Evolutionary conservation across 2,113 vertebrate genomes (phyloP).

Genomic region (Dolichallabes microphthalmus): DNA sequence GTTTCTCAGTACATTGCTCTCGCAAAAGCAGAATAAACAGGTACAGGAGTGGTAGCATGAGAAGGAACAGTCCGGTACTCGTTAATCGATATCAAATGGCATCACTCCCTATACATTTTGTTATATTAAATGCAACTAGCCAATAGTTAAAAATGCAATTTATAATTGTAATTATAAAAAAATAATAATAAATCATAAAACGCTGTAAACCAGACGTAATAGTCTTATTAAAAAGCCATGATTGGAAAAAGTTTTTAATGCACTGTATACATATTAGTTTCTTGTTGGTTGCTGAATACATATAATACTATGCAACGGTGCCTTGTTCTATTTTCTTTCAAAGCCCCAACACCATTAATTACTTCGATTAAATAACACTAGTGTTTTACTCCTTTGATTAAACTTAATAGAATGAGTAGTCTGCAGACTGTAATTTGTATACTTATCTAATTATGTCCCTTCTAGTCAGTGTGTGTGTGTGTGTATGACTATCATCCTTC

Average conservation of each 20-base stretch:
- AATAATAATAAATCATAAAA: too few relatives aligned
- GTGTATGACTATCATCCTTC: slow-evolving; percentile 19
- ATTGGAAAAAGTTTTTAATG: neutral
- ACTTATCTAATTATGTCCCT: slow-evolving; percentile 39
- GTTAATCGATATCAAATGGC: too few relatives aligned
- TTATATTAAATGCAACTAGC: too few relatives aligned
- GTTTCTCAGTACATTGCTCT: too few relatives aligned
- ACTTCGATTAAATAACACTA: slow-evolving; percentile 30
- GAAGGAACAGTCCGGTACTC: too few relatives aligned
- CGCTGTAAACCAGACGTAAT: neutral
- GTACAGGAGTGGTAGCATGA: too few relatives aligned
- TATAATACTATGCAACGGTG: neutral
- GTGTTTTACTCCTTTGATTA: slow-evolving; percentile 33
- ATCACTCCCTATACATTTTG: too few relatives aligned
- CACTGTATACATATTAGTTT: neutral
- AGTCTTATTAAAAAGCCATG: neutral
- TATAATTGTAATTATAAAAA: too few relatives aligned
- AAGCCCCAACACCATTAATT: slow-evolving; percentile 34
- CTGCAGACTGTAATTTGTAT: slow-evolving; percentile 21
- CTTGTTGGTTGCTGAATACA: neutral
- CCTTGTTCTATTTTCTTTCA: slow-evolving; percentile 3
- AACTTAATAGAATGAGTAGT: slow-evolving; percentile 43
- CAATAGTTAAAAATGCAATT: too few relatives aligned
- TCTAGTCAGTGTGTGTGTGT: neutral
- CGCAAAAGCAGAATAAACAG: too few relatives aligned